Evolutionary conservation across 2,113 vertebrate genomes (phyloP).

Genomic region (Grus americana): DNA sequence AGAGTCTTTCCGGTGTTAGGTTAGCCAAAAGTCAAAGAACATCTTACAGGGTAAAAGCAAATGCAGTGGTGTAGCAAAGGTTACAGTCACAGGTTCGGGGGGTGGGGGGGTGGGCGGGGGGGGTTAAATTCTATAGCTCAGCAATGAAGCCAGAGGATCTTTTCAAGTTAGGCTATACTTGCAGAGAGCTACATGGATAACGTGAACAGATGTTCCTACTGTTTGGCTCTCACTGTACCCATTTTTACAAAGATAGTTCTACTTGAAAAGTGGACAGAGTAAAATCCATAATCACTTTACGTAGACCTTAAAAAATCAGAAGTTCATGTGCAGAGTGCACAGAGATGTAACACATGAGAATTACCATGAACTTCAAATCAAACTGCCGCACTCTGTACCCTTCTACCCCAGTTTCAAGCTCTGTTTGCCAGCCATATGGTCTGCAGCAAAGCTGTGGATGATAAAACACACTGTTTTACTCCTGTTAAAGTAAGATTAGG

Average conservation of each 20-base stretch:
- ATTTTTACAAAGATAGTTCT: neutral
- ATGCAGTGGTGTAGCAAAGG: neutral
- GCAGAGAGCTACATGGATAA: neutral
- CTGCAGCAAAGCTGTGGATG: neutral
- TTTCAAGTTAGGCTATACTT: constrained; percentile 7
- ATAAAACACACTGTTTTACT: neutral
- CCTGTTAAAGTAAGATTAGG: neutral
- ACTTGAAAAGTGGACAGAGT: neutral
- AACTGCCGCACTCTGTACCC: neutral
- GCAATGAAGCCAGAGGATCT: neutral
- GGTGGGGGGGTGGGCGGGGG: no score
- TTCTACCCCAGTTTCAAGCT: neutral
- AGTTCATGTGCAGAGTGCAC: neutral
- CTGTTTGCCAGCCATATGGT: neutral
- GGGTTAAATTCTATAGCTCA: neutral
- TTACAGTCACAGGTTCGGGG: constrained; percentile 6
- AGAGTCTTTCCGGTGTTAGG: neutral
- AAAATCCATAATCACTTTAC: neutral
- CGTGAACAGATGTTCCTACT: neutral
- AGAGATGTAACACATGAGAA: neutral
- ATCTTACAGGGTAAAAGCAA: neutral
- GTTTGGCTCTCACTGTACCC: neutral
- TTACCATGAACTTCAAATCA: neutral
- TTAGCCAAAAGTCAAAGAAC: neutral
- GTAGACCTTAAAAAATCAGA: neutral